phyloP scores from a whole-genome alignment of 2,113 vertebrate genomes.

The Illadopsis cleaveri region DNA sequence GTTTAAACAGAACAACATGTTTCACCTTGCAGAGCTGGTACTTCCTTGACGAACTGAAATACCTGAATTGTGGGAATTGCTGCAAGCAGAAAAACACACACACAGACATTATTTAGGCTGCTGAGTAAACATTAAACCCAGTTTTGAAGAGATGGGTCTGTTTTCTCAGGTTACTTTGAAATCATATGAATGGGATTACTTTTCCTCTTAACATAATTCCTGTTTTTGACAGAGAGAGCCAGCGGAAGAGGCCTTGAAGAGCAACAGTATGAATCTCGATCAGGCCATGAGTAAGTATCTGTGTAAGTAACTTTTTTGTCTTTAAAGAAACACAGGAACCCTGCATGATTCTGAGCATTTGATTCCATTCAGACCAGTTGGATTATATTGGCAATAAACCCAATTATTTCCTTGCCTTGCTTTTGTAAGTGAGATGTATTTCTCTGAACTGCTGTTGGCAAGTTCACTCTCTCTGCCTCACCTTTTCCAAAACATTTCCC shows the following conservation, averaged over 20 bases:
- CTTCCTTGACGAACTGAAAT: neutral
- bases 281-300: conserved; percentile 97
- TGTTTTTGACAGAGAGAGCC: conserved; percentile 89
- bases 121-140: neutral
- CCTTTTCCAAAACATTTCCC: neutral
- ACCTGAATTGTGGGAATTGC: neutral
- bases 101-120: neutral
- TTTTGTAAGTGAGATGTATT: neutral
- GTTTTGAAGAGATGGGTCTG: neutral
- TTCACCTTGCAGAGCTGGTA: neutral
- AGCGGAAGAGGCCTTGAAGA: conserved; percentile 98
- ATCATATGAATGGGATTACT: neutral
- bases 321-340: neutral
- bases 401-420: neutral
- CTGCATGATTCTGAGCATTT: neutral
- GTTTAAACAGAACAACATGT: neutral
- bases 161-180: neutral
- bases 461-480: neutral
- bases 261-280: conserved; percentile 97
- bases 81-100: neutral
- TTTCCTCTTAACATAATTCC: neutral
- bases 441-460: neutral
- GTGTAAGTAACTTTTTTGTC: neutral
- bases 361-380: neutral
- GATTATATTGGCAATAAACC: no score